Evolutionary conservation across 2,888 invertebrate genomes (phyloP).

Genomic region (Galerucella pusilla): DNA sequence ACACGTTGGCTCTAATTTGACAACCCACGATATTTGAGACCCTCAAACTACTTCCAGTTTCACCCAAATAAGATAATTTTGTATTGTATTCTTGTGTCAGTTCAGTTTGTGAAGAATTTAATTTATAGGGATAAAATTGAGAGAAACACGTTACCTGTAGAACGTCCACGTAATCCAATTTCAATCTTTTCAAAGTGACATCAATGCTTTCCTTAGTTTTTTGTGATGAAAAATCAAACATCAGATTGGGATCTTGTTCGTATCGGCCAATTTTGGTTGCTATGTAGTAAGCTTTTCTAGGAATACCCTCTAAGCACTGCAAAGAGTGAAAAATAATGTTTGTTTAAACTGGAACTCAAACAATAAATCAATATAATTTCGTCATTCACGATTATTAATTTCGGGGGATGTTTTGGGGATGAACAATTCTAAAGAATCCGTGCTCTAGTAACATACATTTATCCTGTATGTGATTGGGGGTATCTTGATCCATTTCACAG

Average conservation of each 20-base stretch:
- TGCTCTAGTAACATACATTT: no score
- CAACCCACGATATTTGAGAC: no score
- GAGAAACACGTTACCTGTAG: conserved; percentile 77
- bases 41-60: no score
- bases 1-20: no score
- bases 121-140: not conserved
- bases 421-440: no score
- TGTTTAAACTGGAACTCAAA: not conserved
- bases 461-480: no score
- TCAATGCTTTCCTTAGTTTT: conserved; percentile 81
- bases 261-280: conserved; percentile 95
- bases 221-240: conserved; percentile 89
- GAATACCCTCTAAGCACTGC: conserved; percentile 81
- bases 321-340: conserved; percentile 39
- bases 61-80: no score
- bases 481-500: no score
- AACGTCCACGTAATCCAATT: conserved; percentile 86
- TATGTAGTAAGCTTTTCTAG: conserved; percentile 85
- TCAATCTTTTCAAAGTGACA: conserved; percentile 77
- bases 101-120: no score
- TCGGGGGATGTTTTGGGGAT: no score
- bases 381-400: not conserved
- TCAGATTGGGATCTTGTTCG: conserved; percentile 73
- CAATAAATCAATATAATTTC: not conserved
- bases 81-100: no score